Base-by-base conservation (phyloP, 2,888 invertebrate species). In the Lithophane socia region DNA sequence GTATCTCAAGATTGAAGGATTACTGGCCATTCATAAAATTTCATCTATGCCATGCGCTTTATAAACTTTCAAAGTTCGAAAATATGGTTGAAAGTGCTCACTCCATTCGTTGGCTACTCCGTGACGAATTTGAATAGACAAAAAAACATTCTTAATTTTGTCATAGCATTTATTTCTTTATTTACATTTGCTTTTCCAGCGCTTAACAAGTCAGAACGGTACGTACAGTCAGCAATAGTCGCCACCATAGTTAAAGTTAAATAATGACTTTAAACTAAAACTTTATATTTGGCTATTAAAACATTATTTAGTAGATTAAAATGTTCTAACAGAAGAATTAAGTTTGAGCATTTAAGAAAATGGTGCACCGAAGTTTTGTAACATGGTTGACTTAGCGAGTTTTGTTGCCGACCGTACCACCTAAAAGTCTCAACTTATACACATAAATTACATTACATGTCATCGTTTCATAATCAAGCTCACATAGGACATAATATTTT, bases 371-470 rank as follows among this genome's bases (percentile, higher is more conserved):
- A 7, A 63, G 47, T 56, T 77, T 54, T 56, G 24, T 42, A 67
- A 56, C n/a, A 49, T 16, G 8, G 8, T n/a, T 56, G 44, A 44
- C 7, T 74, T 37, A 12, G 29, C 49, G 42, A 73, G 21, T 64
- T 58, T 63, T 58, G 13, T 49, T 65, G 29, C 60, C 52, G 18
- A 76, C 49, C 24, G 52, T 63, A 76, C 56, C n/a, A 71, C 74
- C 60, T 29, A 56, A 58, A 67, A 24, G 29, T 47, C 63, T 63
- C 74, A 73, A 65, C 76, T 42, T 68, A 16, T 81, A 84, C 78
- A 75, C 85, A 84, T 84, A 84, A 69, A 78, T 84, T 78, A 85
- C 73, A 63, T 72, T 85, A 84, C 85, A 84, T 85, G 84, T 84
- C 85, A 84, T 82, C 66, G 76, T 82, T 79, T 70, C 67, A 77